Evolutionary conservation across 1,140 invertebrate genomes (phyloP).

Genomic region (Procambarus clarkii): DNA sequence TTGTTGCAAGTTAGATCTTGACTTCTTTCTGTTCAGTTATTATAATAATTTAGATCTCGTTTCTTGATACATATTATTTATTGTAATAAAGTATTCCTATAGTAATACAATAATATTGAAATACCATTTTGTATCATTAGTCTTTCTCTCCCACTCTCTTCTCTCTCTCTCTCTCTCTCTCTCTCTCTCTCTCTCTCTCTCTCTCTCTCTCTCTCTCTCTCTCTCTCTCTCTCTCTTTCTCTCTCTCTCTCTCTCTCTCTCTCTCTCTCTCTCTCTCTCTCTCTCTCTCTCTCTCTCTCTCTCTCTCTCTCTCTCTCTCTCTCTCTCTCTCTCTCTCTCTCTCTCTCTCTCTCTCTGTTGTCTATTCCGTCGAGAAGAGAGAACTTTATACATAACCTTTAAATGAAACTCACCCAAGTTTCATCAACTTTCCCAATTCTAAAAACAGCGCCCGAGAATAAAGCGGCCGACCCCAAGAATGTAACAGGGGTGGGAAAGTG

Average conservation of each 20-base stretch:
- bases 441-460: constrained; percentile 56
- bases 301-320: too few relatives aligned
- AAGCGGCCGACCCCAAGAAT: constrained; percentile 44
- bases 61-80: too few relatives aligned
- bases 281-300: constrained; percentile 30
- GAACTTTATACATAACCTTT: constrained; percentile 52
- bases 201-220: background rate
- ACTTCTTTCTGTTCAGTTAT: too few relatives aligned
- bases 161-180: too few relatives aligned
- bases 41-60: too few relatives aligned
- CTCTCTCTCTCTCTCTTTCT: background rate
- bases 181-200: too few relatives aligned
- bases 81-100: too few relatives aligned
- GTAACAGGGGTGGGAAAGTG: background rate
- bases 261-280: constrained; percentile 12
- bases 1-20: too few relatives aligned
- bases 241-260: background rate
- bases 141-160: too few relatives aligned
- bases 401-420: constrained; percentile 47
- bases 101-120: too few relatives aligned
- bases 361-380: background rate
- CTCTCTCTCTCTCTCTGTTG: background rate
- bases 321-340: too few relatives aligned
- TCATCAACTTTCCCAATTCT: constrained; percentile 68
- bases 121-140: too few relatives aligned